These are phyloP conservation scores for Zaprionus vittiger DNA, from an alignment of 1,140 invertebrate genomes.

Conservation along the genomic window DNA sequence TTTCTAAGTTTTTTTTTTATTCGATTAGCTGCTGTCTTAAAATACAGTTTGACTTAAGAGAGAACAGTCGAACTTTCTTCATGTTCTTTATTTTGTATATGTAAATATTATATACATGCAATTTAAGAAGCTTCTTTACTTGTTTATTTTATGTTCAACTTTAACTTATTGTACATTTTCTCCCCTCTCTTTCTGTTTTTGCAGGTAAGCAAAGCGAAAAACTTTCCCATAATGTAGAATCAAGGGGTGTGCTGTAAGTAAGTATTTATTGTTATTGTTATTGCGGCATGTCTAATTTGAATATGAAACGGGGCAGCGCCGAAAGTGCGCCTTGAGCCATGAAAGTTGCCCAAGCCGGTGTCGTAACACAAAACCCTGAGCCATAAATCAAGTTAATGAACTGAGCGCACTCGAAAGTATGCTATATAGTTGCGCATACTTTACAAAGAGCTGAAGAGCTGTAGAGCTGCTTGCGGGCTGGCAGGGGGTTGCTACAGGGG, in stretches of 20 bases:
- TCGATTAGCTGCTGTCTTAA: no score
- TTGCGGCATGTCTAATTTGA: conserved; percentile 13
- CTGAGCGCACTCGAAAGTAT: conserved; percentile 21
- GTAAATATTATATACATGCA: background rate
- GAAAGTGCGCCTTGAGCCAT: background rate
- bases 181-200: background rate
- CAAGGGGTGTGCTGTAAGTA: conserved; percentile 26
- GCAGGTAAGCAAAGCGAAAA: background rate
- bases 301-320: background rate
- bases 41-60: no score
- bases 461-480: conserved; percentile 26
- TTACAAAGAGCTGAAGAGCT: conserved; percentile 31
- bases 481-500: conserved; percentile 7
- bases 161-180: background rate
- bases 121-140: background rate
- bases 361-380: conserved; percentile 13
- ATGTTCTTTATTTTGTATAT: no score
- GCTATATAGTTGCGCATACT: conserved; percentile 15
- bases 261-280: conserved; percentile 23
- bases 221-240: conserved; percentile 11
- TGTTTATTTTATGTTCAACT: no score
- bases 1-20: no score
- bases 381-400: conserved; percentile 52
- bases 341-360: conserved; percentile 7
- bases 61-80: no score